Evolutionary conservation across 1,140 invertebrate species (phyloP).

Genomic region (Diorhabda sublineata): DNA sequence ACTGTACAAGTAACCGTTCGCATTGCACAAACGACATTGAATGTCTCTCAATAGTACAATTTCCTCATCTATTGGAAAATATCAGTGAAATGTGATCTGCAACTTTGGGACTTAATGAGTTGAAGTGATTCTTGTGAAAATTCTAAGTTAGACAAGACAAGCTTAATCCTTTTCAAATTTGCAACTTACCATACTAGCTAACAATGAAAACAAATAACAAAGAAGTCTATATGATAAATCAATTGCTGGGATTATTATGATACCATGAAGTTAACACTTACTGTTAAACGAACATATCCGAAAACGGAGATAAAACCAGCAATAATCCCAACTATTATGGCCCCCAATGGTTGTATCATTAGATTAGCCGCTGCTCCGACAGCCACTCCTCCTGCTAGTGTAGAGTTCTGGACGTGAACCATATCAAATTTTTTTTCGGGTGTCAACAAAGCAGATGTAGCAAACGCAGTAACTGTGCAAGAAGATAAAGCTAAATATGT

Average conservation of each 20-base stretch:
- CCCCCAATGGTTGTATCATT: conserved; percentile 81
- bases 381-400: conserved; percentile 74
- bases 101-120: no score
- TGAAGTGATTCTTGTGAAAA: no score
- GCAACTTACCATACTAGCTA: no score
- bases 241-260: no score
- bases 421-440: conserved; percentile 80
- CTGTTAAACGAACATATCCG: conserved; percentile 82
- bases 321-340: conserved; percentile 74
- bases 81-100: no score
- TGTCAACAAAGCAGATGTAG: conserved; percentile 74
- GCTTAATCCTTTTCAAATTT: no score
- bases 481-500: conserved; percentile 84
- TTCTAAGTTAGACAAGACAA: no score
- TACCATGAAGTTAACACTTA: conserved; percentile 47
- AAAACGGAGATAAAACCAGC: conserved; percentile 80
- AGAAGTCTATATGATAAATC: neutral
- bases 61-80: no score
- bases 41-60: no score
- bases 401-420: conserved; percentile 89
- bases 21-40: no score
- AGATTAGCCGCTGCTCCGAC: conserved; percentile 68
- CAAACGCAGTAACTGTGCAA: conserved; percentile 79
- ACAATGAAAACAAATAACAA: neutral
- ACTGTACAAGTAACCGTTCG: no score